Conservation (phyloP, 1,140 invertebrate genomes). For the Pseudoatta argentina region DNA sequence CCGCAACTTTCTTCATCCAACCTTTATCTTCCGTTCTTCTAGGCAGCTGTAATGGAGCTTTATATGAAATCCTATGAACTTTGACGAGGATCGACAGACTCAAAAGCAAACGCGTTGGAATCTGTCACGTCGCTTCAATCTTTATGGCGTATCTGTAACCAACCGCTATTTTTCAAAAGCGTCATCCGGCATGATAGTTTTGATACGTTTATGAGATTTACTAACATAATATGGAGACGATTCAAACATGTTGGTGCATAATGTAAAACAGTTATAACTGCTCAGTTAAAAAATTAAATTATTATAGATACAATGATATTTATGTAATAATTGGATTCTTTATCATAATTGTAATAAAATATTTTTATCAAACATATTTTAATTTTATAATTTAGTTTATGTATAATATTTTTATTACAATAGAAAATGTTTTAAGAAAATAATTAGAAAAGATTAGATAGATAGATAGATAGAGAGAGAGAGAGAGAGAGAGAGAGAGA, state of each 20-base stretch:
- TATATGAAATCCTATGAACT: slow-evolving; percentile 79
- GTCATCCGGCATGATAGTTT: slow-evolving; percentile 39
- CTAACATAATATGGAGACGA: not conserved
- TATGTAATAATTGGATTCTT: not conserved
- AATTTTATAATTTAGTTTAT: not conserved
- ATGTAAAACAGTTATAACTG: not conserved
- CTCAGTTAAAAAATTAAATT: not conserved
- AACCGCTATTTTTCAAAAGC: slow-evolving; percentile 68
- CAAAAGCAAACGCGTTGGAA: slow-evolving; percentile 72
- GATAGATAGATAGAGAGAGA: not conserved
- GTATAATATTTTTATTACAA: not conserved
- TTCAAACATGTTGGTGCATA: not conserved
- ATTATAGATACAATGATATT: not conserved
- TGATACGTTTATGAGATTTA: slow-evolving; percentile 27
- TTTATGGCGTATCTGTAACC: slow-evolving; percentile 4
- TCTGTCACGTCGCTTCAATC: slow-evolving; percentile 51
- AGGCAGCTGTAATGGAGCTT: slow-evolving; percentile 70
- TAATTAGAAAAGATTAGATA: not conserved
- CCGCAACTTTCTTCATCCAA: slow-evolving; percentile 71
- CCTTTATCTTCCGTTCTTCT: slow-evolving; percentile 71
- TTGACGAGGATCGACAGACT: slow-evolving; percentile 80
- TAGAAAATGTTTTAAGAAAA: not conserved
- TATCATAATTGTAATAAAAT: not conserved
- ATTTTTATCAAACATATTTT: not conserved
- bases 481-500: not conserved